A percentile compares a stretch with the other conserved stretches of the same genome.
Conservation (phyloP, 2,888 invertebrate genomes). For the Lysandra coridon region DNA sequence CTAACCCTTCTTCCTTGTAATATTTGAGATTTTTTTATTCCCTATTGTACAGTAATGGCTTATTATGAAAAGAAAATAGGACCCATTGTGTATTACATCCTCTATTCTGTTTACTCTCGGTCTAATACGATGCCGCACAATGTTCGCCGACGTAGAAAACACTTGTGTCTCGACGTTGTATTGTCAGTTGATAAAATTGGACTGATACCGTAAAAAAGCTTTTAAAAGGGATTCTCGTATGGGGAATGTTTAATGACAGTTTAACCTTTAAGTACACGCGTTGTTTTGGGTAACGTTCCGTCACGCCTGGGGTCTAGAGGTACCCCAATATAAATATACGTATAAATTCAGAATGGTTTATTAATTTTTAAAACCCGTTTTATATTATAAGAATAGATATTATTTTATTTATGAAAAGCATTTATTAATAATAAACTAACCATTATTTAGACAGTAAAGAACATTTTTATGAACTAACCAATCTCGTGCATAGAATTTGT, state of each 20-base stretch:
- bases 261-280: neutral
- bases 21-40: constrained; percentile 14
- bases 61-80: constrained; percentile 6
- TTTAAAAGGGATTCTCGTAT: neutral
- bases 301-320: no score
- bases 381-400: no score
- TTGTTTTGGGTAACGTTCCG: no score
- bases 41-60: neutral
- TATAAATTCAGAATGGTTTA: no score
- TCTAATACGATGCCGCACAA: constrained; percentile 17
- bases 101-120: constrained; percentile 2
- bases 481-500: no score
- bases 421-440: no score
- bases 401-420: no score
- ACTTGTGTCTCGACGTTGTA: neutral
- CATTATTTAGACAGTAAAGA: no score
- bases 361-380: no score
- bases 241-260: neutral
- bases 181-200: neutral
- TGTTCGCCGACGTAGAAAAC: constrained; percentile 14
- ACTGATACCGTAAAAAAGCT: neutral
- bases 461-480: no score
- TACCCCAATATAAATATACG: no score
- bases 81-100: constrained; percentile 12
- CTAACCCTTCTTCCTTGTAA: neutral